Base-by-base conservation (phyloP, 2,888 invertebrate genomes). In the Candidula unifasciata region DNA sequence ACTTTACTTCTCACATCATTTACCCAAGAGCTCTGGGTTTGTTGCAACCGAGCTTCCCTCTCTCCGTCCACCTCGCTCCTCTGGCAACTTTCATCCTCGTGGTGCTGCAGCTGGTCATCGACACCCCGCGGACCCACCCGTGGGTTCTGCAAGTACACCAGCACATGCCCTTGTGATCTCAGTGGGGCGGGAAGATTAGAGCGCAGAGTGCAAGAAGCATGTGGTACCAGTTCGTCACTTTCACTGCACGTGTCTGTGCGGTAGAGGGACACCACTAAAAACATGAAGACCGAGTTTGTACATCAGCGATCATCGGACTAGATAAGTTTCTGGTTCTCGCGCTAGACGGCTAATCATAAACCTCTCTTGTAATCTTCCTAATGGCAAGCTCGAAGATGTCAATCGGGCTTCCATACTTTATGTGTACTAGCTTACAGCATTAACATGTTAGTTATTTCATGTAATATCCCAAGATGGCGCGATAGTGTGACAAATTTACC, bases 151-250 rank as follows among this genome's bases (percentile, higher is more conserved):
- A 33, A 44, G 79, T 24, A 80, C 52, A 52, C 44, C 27, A 66
- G 52, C 24, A 35, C n/a, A 52, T 13, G 13, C 78, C 18, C 79
- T 44, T 68, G 52, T 80, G 79, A 80, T 68, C 68, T 64, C 68
- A 1, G 68, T 80, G 66, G 79, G 68, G 37, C 27, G 27, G 68
- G 52, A 27, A 66, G 79, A 68, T 80, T 66, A 68, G 66, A n/a
- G 13, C 13, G 52, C 64, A 5, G 44, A 44, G 18, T 68, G 68
- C 52, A 27, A 16, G 52, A 0, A 54, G 44, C 68, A 80, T 30
- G 68, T 68, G 79, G 35, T 30, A 35, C 2, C 54, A 27, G 54
- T n/a, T 54, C 60, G 13, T 35, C 64, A 30, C 18, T 77, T 60
- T 35, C 24, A 6, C 24, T 60, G 77, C 77, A 60, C 77, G 35